Conservation (phyloP, 1,140 invertebrate species). For the Batillaria attramentaria region DNA sequence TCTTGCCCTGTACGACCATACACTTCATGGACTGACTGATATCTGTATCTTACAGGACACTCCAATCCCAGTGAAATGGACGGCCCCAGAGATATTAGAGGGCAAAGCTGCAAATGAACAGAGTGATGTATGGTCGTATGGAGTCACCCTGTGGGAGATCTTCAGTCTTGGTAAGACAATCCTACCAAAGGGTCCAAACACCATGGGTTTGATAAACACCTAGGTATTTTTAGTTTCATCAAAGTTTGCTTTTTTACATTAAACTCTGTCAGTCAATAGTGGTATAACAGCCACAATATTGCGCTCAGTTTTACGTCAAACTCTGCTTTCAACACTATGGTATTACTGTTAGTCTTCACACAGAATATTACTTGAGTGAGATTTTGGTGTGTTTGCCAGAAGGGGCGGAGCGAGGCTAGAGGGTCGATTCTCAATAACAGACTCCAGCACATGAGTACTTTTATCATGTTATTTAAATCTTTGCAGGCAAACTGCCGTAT, state of each 20-base stretch:
- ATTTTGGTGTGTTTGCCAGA: neutral
- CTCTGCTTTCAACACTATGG: neutral
- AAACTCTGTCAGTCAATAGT: neutral
- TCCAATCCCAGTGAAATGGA: conserved; percentile 46
- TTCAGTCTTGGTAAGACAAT: conserved; percentile 43
- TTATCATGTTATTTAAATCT: neutral
- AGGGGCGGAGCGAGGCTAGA: neutral
- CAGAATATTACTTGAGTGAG: too few species aligned
- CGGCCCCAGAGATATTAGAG: conserved; percentile 44
- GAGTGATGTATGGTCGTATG: conserved; percentile 65
- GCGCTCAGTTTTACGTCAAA: neutral
- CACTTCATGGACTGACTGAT: too few species aligned
- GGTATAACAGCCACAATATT: neutral
- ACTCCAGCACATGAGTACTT: neutral
- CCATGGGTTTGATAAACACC: too few species aligned
- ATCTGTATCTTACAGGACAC: conserved; percentile 7
- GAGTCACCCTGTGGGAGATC: conserved; percentile 61
- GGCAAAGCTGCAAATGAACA: conserved; percentile 45
- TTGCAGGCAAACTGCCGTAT: conserved; percentile 18
- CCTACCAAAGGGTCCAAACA: neutral
- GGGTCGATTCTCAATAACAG: neutral
- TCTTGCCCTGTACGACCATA: too few species aligned
- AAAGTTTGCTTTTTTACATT: neutral
- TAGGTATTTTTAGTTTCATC: neutral
- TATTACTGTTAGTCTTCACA: neutral